Evolutionary conservation across 2,888 invertebrate genomes (phyloP).

Genomic region (Linnaemya vulpina): DNA sequence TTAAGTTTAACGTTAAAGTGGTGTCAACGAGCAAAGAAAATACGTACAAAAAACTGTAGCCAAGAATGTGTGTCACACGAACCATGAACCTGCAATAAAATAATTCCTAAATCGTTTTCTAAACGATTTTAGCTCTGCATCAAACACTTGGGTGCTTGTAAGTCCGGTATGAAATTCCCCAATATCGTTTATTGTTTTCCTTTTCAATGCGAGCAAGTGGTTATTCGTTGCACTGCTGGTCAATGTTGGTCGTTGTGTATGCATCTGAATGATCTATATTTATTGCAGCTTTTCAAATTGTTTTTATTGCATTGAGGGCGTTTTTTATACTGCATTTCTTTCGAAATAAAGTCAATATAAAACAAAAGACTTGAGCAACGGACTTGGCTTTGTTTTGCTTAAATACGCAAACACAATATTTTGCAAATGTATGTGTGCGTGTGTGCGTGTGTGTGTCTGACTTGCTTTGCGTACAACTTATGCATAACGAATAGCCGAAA

Average conservation of each 20-base stretch:
- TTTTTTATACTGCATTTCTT: slow-evolving; percentile 14
- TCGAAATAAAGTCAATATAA: background rate
- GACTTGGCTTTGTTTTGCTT: slow-evolving; percentile 47
- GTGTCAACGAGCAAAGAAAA: slow-evolving; percentile 48
- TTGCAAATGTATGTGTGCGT: background rate
- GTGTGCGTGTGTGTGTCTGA: background rate
- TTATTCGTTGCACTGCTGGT: slow-evolving; percentile 6
- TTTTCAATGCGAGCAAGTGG: background rate
- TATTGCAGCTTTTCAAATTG: background rate
- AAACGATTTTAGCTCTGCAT: slow-evolving; percentile 34
- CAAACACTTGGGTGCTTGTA: slow-evolving; percentile 29
- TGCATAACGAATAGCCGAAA: slow-evolving; percentile 56
- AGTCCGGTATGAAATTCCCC: slow-evolving; percentile 70
- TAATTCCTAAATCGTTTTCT: slow-evolving; percentile 44
- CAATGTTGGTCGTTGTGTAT: slow-evolving; percentile 56
- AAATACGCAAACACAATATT: background rate
- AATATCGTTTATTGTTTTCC: slow-evolving; percentile 30
- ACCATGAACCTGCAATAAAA: slow-evolving; percentile 15
- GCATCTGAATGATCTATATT: slow-evolving; percentile 18
- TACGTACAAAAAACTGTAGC: slow-evolving; percentile 12
- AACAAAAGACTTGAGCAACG: slow-evolving; percentile 61
- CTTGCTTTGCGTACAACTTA: slow-evolving; percentile 33
- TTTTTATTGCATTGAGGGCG: slow-evolving; percentile 40
- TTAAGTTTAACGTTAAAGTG: slow-evolving; percentile 61
- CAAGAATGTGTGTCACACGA: slow-evolving; percentile 3